Base-by-base conservation (phyloP, 35 echinoderm and acorn worm genomes). In the Chiridota heheva region DNA sequence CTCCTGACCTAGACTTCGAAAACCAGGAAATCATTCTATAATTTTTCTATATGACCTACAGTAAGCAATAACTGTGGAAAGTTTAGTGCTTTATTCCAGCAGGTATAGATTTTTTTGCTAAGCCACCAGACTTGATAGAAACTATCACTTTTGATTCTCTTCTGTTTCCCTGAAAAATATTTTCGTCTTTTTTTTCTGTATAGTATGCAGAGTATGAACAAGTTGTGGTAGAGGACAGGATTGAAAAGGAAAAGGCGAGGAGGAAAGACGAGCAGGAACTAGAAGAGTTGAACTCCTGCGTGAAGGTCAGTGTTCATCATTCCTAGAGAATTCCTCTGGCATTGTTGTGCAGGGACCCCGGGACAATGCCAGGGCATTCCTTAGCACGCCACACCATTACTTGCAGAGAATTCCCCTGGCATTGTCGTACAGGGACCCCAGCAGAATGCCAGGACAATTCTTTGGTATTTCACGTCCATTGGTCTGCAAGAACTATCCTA, bases 131-230 rank as follows among this genome's bases (percentile, higher is more conserved):
- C 47, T 12, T 53, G 10, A 4, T 20, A 6, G 20, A 20, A 20
- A 4, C 20, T 61, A 4, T 6, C 10, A 22, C 10, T 61, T 4
- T 6, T 6, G 4, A 61, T 61, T 30, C 4, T 60, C 58, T n/a
- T n/a, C n/a, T n/a, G n/a, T n/a, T n/a, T n/a, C n/a, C n/a, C n/a
- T n/a, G n/a, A 13, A 53, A 53, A 10, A 22, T 53, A 53, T 53
- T 10, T 53, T 10, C 22, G 48, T 72, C 31, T 44, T 35, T 81
- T 47, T 20, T 66, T 74, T 63, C 24, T 34, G 78, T 63, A 17
- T 60, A 98, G 95, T 98, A 98, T 86, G 80, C 80, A 10, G 89
- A 98, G 28, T 98, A 92, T 77, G 95, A 98, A 38, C 84, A 98
- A 62, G 89, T 91, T 26, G 87, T 90, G 16, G 93, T 98, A 0